Evolutionary conservation across 2,113 vertebrate genomes (phyloP).

Genomic region (Eulemur rufifrons): DNA sequence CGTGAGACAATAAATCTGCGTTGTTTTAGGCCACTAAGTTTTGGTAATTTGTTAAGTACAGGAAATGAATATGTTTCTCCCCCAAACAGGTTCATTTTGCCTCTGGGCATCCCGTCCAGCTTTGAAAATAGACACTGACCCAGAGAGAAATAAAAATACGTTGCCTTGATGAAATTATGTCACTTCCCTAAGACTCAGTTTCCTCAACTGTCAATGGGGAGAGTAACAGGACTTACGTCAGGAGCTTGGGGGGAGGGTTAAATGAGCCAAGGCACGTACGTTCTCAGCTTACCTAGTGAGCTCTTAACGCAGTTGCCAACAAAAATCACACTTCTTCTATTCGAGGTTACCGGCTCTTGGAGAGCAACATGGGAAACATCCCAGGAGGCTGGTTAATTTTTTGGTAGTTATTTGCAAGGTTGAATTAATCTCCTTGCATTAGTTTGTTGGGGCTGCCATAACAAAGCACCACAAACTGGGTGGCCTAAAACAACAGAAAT

Average conservation of each 20-base stretch:
- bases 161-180: neutral
- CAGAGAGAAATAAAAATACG: neutral
- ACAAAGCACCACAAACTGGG: neutral
- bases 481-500: fast-evolving
- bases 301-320: neutral
- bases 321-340: fast-evolving
- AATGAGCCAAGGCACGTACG: fast-evolving
- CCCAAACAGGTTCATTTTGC: neutral
- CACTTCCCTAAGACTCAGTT: neutral
- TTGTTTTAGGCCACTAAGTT: neutral
- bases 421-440: neutral
- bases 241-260: neutral
- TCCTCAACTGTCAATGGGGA: neutral
- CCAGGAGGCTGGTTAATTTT: neutral
- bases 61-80: neutral
- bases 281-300: neutral
- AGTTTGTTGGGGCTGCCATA: neutral
- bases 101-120: neutral
- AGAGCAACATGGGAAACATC: fast-evolving
- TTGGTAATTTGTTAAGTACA: neutral
- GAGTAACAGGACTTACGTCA: fast-evolving
- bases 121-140: neutral
- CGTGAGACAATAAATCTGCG: neutral
- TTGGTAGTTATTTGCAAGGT: neutral
- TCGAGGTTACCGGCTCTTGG: neutral